Base-by-base conservation (phyloP, 2,113 vertebrate species). In the Plecotus auritus region DNA sequence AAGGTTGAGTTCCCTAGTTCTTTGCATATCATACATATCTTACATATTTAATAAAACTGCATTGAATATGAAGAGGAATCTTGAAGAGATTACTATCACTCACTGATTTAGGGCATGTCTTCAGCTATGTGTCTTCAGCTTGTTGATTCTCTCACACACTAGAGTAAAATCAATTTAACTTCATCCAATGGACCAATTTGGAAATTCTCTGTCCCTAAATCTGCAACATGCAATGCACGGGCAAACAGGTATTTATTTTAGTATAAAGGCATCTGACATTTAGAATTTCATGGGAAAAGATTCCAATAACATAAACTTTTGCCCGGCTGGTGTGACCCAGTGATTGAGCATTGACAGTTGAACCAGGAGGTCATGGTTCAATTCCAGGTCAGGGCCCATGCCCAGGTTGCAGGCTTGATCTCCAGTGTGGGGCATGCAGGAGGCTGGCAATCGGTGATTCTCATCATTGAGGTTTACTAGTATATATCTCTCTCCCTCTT, bases 191-290 rank as follows among this genome's bases (percentile, higher is more conserved):
- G 54, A 54, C 37, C 9, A n/a, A 37, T 91, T 89, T 77, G 17
- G 20, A 37, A 40, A 40, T 30, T 76, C 13, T 81, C 66, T 42
- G 2, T 90, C 82, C 66, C 64, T 89, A 72, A 93, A 93, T 49
- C 37, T 37, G 45, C 7, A 90, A n/a, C 4, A 45, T 90, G 28
- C 37, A 32, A 64, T 72, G 14, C 40, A 47, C 18, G 82, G 1
- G 20, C n/a, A 91, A 78, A 64, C 9, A 85, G n/a, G 51, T 82
- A 47, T 92, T 16, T 81, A 20, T 95, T 93, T 97, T 96, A 35
- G 85, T 90, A 96, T 95, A 88, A 37, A 80, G 20, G 0, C 40
- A 94, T 1, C 18, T 96, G 51, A 78, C 28, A 77, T 73, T 96
- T 56, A 91, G 8, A 47, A 90, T 90, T 95, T 85, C 67, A 88